These are phyloP conservation scores for Pempheris klunzingeri DNA, from an alignment of 2,797 vertebrate species.

Conservation along the genomic window DNA sequence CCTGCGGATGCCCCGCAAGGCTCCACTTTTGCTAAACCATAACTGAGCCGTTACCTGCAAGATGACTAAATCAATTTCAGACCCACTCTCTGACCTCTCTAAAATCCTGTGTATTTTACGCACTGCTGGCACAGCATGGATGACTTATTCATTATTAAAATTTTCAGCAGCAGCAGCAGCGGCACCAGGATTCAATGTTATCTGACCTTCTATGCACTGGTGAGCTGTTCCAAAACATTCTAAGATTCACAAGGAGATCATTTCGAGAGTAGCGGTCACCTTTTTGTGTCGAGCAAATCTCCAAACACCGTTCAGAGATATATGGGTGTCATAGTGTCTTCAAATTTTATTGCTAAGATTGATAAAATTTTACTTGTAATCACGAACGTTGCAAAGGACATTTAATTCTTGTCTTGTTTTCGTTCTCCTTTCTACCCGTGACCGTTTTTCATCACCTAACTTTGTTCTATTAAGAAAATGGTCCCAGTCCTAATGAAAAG, in stretches of 20 bases:
- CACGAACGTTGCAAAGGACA: not conserved
- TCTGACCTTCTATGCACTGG: not conserved
- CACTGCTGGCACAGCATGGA: not conserved
- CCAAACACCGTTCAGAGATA: too few species aligned
- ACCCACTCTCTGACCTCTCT: not conserved
- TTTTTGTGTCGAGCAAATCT: not conserved
- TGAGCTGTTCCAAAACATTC: slow-evolving; percentile 2
- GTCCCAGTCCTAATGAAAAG: not conserved
- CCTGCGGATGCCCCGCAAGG: not conserved
- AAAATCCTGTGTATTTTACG: not conserved
- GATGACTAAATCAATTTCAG: not conserved
- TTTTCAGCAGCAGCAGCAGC: not conserved
- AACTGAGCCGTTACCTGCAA: not conserved
- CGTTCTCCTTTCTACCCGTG: not conserved
- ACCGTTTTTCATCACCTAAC: not conserved
- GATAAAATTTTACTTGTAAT: not conserved
- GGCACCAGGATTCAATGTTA: not conserved
- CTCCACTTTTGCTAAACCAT: not conserved
- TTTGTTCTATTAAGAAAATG: not conserved
- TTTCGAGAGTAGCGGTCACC: not conserved
- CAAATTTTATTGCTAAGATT: too few species aligned
- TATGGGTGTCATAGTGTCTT: too few species aligned
- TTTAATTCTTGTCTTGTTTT: not conserved
- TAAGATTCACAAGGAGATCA: not conserved
- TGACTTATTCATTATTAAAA: not conserved